Conservation (phyloP, 2,797 vertebrate genomes). For the Etheostoma perlongum region DNA sequence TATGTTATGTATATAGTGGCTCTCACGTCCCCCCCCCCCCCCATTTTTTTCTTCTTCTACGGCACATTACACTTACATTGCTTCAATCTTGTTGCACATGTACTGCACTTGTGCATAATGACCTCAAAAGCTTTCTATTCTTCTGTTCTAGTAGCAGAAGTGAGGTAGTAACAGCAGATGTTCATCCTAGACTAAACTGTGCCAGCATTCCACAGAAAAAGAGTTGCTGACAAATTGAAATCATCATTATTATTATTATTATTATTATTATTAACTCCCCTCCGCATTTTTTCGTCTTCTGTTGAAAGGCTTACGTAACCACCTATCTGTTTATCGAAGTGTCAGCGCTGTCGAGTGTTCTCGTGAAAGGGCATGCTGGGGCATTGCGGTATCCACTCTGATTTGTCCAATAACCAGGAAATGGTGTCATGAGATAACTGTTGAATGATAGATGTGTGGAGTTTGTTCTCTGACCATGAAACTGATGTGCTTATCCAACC, state of each 20-base stretch:
- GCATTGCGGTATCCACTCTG: conserved; percentile 2
- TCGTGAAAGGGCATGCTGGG: conserved; percentile 33
- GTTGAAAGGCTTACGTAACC: conserved; percentile 61
- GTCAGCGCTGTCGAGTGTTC: conserved; percentile 49
- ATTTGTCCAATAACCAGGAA: conserved; percentile 25
- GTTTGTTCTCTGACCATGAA: conserved; percentile 48
- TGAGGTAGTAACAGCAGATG: neutral
- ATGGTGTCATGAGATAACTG: conserved; percentile 16
- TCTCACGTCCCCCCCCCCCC: too few species aligned
- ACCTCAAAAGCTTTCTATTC: too few species aligned
- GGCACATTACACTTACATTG: too few species aligned
- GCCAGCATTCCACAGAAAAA: conserved; percentile 43
- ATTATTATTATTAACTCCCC: conserved; percentile 41
- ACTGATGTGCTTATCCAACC: conserved; percentile 35
- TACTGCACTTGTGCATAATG: too few species aligned
- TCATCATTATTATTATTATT: neutral
- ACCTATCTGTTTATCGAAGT: conserved; percentile 42
- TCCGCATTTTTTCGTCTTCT: conserved; percentile 64
- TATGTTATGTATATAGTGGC: too few species aligned
- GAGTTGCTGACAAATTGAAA: conserved; percentile 60
- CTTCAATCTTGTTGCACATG: too few species aligned
- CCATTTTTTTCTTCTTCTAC: too few species aligned
- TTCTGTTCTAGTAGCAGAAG: neutral
- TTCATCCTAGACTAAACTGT: neutral
- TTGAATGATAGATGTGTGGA: conserved; percentile 25